A percentile compares a stretch with the other conserved stretches of the same genome.
These are phyloP conservation scores for Pharmacophagus antenor DNA, from an alignment of 2,888 invertebrate species.

Conservation along the genomic window DNA sequence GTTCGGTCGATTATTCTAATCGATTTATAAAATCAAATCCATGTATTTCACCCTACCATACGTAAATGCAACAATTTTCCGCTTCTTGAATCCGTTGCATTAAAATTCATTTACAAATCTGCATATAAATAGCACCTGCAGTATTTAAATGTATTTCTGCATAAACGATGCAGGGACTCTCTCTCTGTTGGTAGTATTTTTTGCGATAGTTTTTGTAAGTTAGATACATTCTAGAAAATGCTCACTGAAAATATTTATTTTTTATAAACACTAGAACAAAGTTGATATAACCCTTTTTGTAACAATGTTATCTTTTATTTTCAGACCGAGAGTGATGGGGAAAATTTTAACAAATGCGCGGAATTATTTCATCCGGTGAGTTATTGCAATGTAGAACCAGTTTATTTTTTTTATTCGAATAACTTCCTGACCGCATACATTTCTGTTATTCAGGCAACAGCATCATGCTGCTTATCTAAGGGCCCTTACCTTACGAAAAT, in stretches of 20 bases:
- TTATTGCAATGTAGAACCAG: no score
- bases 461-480: slow-evolving; percentile 9
- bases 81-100: slow-evolving; percentile 21
- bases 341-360: slow-evolving; percentile 8
- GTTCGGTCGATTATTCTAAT: no score
- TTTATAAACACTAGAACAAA: no score
- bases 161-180: slow-evolving; percentile 15
- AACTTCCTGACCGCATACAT: no score
- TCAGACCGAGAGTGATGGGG: slow-evolving; percentile 5
- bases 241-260: neutral
- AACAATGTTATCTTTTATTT: neutral
- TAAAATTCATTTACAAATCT: slow-evolving; percentile 30
- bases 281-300: no score
- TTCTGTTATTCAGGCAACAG: neutral
- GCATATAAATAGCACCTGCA: slow-evolving; percentile 27
- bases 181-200: slow-evolving; percentile 5
- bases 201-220: slow-evolving; percentile 6
- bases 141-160: slow-evolving; percentile 22
- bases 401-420: no score
- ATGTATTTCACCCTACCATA: neutral
- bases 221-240: neutral
- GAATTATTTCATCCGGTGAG: slow-evolving; percentile 6
- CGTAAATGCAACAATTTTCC: slow-evolving; percentile 28
- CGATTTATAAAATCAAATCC: slow-evolving; percentile 1
- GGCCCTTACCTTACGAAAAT: neutral